These are phyloP conservation scores for Ophthalmolycus amberensis DNA, from an alignment of 2,113 vertebrate genomes.

Conservation along the genomic window DNA sequence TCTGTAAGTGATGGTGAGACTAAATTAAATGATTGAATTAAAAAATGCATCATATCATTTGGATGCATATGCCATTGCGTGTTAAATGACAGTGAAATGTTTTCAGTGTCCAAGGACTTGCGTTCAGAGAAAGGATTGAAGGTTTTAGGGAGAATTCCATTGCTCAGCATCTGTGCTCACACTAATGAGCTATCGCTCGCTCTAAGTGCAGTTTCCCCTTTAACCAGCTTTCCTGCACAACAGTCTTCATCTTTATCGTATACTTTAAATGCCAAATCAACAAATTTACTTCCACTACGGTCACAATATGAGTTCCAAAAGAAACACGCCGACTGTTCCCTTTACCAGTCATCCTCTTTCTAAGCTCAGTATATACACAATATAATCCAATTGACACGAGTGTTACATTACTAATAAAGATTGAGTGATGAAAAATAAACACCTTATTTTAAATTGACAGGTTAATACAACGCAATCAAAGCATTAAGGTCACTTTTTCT, in stretches of 20 bases:
- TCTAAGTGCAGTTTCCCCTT: conserved; percentile 15
- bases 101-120: conserved; percentile 30
- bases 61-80: background rate
- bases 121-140: conserved; percentile 39
- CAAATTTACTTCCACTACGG: background rate
- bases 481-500: background rate
- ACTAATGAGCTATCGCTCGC: conserved; percentile 39
- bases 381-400: background rate
- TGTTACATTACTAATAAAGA: conserved; percentile 1
- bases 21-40: background rate
- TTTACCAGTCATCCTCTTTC: background rate
- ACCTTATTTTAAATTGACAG: background rate
- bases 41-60: background rate
- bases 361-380: background rate
- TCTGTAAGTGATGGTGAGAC: no score
- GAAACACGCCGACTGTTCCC: background rate
- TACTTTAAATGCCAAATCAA: conserved; percentile 17
- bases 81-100: conserved; percentile 21
- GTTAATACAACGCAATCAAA: conserved; percentile 4
- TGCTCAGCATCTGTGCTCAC: conserved; percentile 37
- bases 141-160: conserved; percentile 41
- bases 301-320: background rate
- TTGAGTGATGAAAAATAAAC: conserved; percentile 1
- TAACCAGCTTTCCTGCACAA: conserved; percentile 11
- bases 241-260: conserved; percentile 15